Base-by-base conservation (phyloP, 2,888 invertebrate species). In the Cryptosula pallasiana region DNA sequence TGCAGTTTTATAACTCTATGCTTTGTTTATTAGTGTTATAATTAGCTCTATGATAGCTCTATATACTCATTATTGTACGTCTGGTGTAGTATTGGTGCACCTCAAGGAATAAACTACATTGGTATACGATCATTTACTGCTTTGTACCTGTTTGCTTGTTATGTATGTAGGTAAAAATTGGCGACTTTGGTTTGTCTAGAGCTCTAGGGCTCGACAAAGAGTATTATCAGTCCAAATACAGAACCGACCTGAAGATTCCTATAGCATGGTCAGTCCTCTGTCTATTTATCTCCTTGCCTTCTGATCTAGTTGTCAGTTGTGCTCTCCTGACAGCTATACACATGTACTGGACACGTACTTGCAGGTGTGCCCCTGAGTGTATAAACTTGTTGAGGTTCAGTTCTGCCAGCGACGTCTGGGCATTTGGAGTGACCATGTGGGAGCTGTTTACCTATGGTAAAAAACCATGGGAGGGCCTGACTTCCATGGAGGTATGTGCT, bases 361-460 rank as follows among this genome's bases (percentile, higher is more conserved):
- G 23, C 75, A 91, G 91, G 91, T 97, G 97, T 87, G 97, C 98
- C 0, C 97, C 98, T 0, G 98, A 99, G 86, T 95, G 95, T 83
- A 97, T 99, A 78, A 92, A 94, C 77, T 97, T 93, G 84, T 87
- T 98, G 74, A 90, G 94, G 73, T 99, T 99, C 84, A 99, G 98
- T 0, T 93, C 95, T 5, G 91, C 96, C 3, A 95, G 95, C 73
- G 99, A 99, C 82, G 95, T 97, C 0, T 99, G 98, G 98, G 95
- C 98, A 0, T 99, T 91, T 83, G 98, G 94, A 1, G 94, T 97
- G 0, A 95, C 96, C n/a, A 87, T 99, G 0, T 99, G 98, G 98
- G 99, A 99, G 86, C 94, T 98, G 94, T 99, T 98, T 84, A 94
- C 95, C 0, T 98, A 97, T 81, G 98, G 98, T 0, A 94, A 95